Base-by-base conservation (phyloP, 2,113 vertebrate genomes). In the Ifrita kowaldi region DNA sequence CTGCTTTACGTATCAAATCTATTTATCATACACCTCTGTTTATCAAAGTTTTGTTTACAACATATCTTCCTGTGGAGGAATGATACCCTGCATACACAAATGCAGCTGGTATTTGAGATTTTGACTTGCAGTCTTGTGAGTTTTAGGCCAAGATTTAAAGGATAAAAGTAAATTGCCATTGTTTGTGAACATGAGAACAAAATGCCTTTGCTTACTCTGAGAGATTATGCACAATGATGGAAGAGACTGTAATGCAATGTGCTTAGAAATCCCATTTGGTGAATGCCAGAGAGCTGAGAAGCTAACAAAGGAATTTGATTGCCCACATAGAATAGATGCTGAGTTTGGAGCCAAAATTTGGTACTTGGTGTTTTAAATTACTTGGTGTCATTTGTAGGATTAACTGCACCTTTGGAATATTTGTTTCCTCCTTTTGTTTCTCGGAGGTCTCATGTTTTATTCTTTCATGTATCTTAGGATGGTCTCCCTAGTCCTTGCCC, bases 1-100 rank as follows among this genome's bases (percentile, higher is more conserved):
- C 88, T 94, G n/a, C n/a, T 94, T 96, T 96, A 84, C 85, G 46
- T 89, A 84, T 71, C 39, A 41, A 77, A 92, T 92, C 89, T 93
- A 90, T 93, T 94, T 94, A 81, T 91, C 37, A 12, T 87, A 71
- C 13, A 55, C 20, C 47, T 86, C 64, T 75, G 37, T 81, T 94
- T 89, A 86, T 84, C 79, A 64, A 63, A 86, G 32, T 90, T 86
- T 76, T 90, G 27, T 90, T 90, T 78, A 63, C 68, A 94, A 46
- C 14, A 37, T 78, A 71, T 88, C 56, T 96, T 96, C 47, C 44
- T 35, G 28, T 3, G 2, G 24, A 68, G 16, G 56, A 84, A 68
- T 60, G 56, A 57, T 64, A 65, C 18, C 42, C 60, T 62, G 35
- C 52, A 83, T 83, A 67, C 24, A 80, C 4, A 93, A 96, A 88